Percentiles rank a stretch among this genome's conserved stretches.
These are phyloP conservation scores for Proteles cristata DNA, from an alignment of 2,113 vertebrate genomes.

Conservation along the genomic window DNA sequence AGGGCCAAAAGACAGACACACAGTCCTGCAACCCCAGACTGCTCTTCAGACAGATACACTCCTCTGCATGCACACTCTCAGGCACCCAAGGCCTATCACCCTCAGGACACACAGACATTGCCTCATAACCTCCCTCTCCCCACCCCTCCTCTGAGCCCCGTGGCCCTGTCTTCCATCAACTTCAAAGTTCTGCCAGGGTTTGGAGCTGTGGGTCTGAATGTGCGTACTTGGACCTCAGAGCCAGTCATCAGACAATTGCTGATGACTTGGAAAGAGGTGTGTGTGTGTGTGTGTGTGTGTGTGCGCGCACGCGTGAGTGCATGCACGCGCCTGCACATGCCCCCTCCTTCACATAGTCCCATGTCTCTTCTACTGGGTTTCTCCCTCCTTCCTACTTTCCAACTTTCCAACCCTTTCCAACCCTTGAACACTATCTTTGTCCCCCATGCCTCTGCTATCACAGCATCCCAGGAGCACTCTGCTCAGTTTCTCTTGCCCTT, in stretches of 20 bases:
- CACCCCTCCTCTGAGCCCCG: not conserved
- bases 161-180: constrained; percentile 30
- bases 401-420: too few species aligned
- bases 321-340: too few species aligned
- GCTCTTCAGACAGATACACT: not conserved
- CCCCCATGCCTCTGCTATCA: fast-evolving
- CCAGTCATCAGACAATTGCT: constrained; percentile 49
- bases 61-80: too few species aligned
- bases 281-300: not conserved
- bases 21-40: not conserved
- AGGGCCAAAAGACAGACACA: not conserved
- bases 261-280: not conserved
- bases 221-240: not conserved
- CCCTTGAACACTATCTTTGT: not conserved
- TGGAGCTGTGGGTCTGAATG: not conserved
- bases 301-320: too few species aligned
- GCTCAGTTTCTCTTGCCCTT: too few species aligned
- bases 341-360: not conserved
- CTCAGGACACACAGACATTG: not conserved
- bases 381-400: not conserved
- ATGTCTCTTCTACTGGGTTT: not conserved
- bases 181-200: constrained; percentile 36
- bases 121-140: not conserved
- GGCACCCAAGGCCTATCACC: not conserved
- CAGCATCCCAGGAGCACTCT: not conserved